Evolutionary conservation across 2,113 vertebrate genomes (phyloP).

Genomic region (Melanocharis versteri): DNA sequence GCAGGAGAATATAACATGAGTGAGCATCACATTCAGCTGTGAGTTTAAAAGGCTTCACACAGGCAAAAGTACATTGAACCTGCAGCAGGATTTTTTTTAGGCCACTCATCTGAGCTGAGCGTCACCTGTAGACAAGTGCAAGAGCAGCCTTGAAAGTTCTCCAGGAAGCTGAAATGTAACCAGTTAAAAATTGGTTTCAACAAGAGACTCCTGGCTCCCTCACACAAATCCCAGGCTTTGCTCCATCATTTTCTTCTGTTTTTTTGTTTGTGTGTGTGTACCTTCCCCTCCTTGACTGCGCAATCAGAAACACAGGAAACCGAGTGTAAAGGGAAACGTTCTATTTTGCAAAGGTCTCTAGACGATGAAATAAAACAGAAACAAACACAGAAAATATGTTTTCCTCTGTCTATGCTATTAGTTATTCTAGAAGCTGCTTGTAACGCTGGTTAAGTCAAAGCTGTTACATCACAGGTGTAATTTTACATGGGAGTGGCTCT

Average conservation of each 20-base stretch:
- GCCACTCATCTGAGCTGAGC: rapidly evolving
- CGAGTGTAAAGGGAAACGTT: rapidly evolving
- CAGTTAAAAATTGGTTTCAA: background rate
- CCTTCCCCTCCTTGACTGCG: background rate
- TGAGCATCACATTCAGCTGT: background rate
- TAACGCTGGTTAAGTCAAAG: background rate
- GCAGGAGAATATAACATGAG: background rate
- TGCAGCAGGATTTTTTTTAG: background rate
- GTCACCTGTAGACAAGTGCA: background rate
- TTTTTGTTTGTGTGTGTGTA: background rate
- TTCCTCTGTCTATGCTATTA: background rate
- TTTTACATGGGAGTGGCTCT: background rate
- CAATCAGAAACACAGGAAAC: background rate
- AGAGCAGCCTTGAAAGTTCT: background rate
- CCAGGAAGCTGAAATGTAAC: background rate
- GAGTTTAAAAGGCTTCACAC: background rate
- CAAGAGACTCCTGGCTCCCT: background rate
- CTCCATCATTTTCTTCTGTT: background rate
- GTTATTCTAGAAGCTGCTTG: background rate
- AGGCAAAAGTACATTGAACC: background rate
- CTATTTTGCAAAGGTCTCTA: background rate
- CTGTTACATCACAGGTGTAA: background rate
- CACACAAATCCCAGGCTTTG: background rate
- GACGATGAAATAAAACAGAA: background rate
- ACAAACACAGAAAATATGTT: background rate